Evolutionary conservation across 2,113 vertebrate species (phyloP).

Genomic region (Holacanthus passer): DNA sequence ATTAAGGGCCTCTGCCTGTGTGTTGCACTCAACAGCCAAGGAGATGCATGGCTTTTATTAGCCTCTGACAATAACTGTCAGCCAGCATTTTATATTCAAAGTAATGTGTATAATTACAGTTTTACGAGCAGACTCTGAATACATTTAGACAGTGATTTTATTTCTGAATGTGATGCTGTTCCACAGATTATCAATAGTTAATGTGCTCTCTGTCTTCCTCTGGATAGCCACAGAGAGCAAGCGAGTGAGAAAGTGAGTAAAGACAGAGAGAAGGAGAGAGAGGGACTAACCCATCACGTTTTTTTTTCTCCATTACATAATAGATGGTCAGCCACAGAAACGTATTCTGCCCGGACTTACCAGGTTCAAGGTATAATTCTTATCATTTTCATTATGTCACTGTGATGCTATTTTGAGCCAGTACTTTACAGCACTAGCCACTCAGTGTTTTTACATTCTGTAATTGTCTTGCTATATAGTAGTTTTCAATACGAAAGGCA

Average conservation of each 20-base stretch:
- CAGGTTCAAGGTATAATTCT: background rate
- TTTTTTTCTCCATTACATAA: constrained; percentile 12
- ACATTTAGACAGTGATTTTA: constrained; percentile 77
- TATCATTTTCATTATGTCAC: background rate
- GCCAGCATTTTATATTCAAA: constrained; percentile 76
- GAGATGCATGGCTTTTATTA: constrained; percentile 76
- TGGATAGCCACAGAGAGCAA: constrained; percentile 40
- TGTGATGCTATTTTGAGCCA: background rate
- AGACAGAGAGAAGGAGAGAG: constrained; percentile 19
- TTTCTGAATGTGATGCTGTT: constrained; percentile 71
- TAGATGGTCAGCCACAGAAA: constrained; percentile 20
- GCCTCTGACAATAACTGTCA: constrained; percentile 77
- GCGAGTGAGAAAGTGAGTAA: background rate
- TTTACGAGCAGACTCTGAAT: constrained; percentile 75
- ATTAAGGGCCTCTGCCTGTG: constrained; percentile 28
- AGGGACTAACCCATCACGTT: background rate
- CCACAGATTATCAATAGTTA: constrained; percentile 79
- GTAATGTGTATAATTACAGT: constrained; percentile 79
- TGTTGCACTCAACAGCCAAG: constrained; percentile 51
- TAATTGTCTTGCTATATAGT: background rate
- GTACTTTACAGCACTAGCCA: background rate
- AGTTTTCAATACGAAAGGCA: background rate
- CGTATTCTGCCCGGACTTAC: background rate
- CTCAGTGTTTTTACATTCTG: background rate
- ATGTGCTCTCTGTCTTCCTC: constrained; percentile 67